A percentile compares a stretch with the other conserved stretches of the same genome.
phyloP scores from a whole-genome alignment of 2,113 vertebrate genomes.

The Grus americana region DNA sequence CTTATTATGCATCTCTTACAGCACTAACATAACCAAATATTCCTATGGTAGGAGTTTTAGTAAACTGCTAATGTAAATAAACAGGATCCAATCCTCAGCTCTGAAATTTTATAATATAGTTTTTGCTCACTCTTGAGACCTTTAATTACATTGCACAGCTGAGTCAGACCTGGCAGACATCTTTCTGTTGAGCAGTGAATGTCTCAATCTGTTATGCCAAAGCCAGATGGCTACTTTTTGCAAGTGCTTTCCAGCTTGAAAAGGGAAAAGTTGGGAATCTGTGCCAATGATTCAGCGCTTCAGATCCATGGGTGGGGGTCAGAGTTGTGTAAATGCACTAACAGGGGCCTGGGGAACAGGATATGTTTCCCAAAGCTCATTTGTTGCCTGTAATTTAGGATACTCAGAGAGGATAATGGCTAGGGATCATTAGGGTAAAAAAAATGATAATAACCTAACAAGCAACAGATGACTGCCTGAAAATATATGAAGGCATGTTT shows the following conservation, averaged over 20 bases:
- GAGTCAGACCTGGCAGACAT: slow-evolving; percentile 20
- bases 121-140: slow-evolving; percentile 16
- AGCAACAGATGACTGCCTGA: neutral
- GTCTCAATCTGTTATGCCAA: slow-evolving; percentile 24
- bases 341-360: neutral
- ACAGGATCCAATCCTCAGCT: neutral
- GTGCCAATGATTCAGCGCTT: neutral
- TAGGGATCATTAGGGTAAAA: neutral
- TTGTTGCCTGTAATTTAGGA: neutral
- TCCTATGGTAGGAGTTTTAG: neutral
- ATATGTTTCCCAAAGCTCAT: neutral
- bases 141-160: slow-evolving; percentile 12
- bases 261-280: neutral
- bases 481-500: neutral
- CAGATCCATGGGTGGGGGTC: neutral
- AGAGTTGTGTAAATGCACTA: neutral
- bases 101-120: neutral
- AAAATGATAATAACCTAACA: neutral
- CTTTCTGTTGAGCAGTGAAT: neutral
- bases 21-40: neutral
- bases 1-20: neutral
- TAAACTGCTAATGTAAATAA: neutral
- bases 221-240: slow-evolving; percentile 38
- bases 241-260: neutral
- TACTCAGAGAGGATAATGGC: neutral